A percentile compares a stretch with the other conserved stretches of the same genome.
Evolutionary conservation across 2,888 invertebrate species (phyloP).

Genomic region (Sphinx pinastri): DNA sequence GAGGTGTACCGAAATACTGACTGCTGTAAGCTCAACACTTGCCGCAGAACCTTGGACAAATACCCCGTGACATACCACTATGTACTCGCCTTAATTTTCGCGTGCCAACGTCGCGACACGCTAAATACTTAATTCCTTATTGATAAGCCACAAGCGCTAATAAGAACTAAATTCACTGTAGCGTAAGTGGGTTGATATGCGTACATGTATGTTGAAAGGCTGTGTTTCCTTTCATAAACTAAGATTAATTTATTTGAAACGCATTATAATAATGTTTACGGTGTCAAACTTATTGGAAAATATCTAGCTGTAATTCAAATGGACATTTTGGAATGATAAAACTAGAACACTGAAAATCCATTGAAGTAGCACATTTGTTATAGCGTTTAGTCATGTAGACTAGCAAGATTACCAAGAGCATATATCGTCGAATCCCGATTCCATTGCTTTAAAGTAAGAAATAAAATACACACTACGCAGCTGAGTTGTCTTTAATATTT

Average conservation of each 20-base stretch:
- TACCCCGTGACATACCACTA: slow-evolving; percentile 38
- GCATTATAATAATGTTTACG: neutral
- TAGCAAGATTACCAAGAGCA: too few relatives aligned
- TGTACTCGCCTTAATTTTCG: slow-evolving; percentile 39
- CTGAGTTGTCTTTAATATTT: too few relatives aligned
- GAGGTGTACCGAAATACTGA: slow-evolving; percentile 51
- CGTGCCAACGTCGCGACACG: slow-evolving; percentile 36
- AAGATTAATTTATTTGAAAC: neutral
- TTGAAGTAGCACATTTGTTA: too few relatives aligned
- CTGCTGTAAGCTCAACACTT: slow-evolving; percentile 37
- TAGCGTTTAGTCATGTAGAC: too few relatives aligned
- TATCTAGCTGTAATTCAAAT: too few relatives aligned
- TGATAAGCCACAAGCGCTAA: slow-evolving; percentile 33
- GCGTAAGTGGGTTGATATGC: slow-evolving; percentile 18
- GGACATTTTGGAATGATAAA: too few relatives aligned
- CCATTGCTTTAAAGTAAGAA: too few relatives aligned
- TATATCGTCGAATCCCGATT: too few relatives aligned
- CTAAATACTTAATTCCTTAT: slow-evolving; percentile 44
- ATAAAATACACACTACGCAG: too few relatives aligned
- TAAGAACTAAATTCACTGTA: slow-evolving; percentile 15
- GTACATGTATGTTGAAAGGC: neutral
- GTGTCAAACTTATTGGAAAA: neutral
- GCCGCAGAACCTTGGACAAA: slow-evolving; percentile 51
- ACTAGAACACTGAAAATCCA: too few relatives aligned
- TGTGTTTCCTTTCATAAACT: neutral